Base-by-base conservation (phyloP, 2,797 vertebrate species). In the Telmatherina bonti region DNA sequence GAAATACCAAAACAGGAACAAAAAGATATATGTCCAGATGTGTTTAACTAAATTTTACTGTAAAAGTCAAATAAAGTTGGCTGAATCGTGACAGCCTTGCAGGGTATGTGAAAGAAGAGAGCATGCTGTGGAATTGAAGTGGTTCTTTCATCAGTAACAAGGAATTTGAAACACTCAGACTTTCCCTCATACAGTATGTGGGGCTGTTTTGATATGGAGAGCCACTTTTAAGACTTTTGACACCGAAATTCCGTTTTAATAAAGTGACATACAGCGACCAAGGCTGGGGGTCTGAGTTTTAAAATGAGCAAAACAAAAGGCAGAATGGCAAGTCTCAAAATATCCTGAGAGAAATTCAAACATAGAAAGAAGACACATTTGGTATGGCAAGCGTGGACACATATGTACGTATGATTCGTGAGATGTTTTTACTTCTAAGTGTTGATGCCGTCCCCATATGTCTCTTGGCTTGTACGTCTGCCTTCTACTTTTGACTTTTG, bases 201-300 rank as follows among this genome's bases (percentile, higher is more conserved):
- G 1, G 29, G 35, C 18, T 31, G 43, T 57, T 36, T 61, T 20
- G 49, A 51, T 16, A 52, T 43, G 29, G 36, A 61, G 45, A 72
- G 22, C 27, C 70, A 62, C 47, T 55, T 78, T 81, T 70, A 18
- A 15, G n/a, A 45, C 31, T 77, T 73, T 57, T 31, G 47, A 59
- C 45, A 69, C 35, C 13, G 13, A 67, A 81, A 79, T 81, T 45
- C 59, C 76, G 55, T 75, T 81, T 35, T 47, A 51, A 45, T 54
- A 53, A 61, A 84, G 55, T 73, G 66, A 63, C 31, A 33, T 60
- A 51, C 61, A 69, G 29, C 36, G 24, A 69, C 78, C 35, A 41
- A 43, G n/a, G 53, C 63, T 27, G 36, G 4, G 27, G 51, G 55
- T 49, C 20, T 33, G 53, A 60, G 56, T 72, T 54, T 49, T 58